Percentiles rank a stretch among this genome's conserved stretches.
Conservation (phyloP, 2,113 vertebrate genomes). For the Cranoglanis bouderius region DNA sequence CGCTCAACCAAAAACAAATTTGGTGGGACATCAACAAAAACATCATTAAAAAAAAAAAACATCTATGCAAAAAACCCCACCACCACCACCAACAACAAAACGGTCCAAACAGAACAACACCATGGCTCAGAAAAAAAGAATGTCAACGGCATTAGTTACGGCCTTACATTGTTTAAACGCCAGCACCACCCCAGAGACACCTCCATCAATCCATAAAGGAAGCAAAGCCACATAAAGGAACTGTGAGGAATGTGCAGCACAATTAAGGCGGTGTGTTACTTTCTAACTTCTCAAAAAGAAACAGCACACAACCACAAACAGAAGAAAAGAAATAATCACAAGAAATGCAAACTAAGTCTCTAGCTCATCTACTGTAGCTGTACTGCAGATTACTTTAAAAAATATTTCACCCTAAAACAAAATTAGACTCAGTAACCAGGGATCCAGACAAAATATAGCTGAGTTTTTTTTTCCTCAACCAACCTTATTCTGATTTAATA, state of each 20-base stretch:
- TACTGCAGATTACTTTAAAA: neutral
- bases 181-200: slow-evolving; percentile 40
- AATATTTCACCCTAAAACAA: neutral
- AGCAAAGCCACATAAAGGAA: slow-evolving; percentile 27
- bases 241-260: slow-evolving; percentile 29
- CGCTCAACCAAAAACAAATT: neutral
- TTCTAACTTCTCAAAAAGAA: slow-evolving; percentile 22
- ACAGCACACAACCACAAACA: neutral
- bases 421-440: neutral
- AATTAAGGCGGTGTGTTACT: slow-evolving; percentile 23
- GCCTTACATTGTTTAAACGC: slow-evolving; percentile 42
- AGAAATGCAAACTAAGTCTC: neutral
- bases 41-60: neutral
- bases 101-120: neutral
- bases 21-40: neutral
- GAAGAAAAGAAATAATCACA: neutral
- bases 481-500: neutral
- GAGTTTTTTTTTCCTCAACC: neutral
- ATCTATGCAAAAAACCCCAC: neutral
- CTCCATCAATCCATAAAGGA: slow-evolving; percentile 30
- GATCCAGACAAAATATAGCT: neutral
- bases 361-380: neutral
- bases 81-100: no score
- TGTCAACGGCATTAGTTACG: slow-evolving; percentile 1
- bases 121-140: slow-evolving; percentile 26